Base-by-base conservation (phyloP, 1,140 invertebrate species). In the Bactericera cockerelli region DNA sequence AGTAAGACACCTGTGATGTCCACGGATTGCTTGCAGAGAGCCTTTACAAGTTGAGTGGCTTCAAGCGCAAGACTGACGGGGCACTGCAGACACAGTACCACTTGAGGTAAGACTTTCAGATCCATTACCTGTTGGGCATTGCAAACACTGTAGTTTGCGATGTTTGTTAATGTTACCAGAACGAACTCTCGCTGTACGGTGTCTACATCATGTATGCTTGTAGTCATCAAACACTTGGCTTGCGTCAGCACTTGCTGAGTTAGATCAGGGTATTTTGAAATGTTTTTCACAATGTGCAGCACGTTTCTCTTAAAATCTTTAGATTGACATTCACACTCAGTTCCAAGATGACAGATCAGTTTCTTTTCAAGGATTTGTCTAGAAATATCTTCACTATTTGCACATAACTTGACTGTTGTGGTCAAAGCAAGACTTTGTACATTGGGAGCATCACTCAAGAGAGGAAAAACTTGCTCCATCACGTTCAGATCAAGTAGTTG, bases 401-500 rank as follows among this genome's bases (percentile, higher is more conserved):
- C 42, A 22, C 42, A 49, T 19, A 49, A 16, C 19, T 49, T 49
- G 42, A 22, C 42, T 8, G 42, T 49, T 4, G 42, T 49, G n/a
- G 19, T n/a, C n/a, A 49, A 22, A n/a, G 42, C 42, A 49, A 49
- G 42, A 8, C 8, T 19, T 22, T 49, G 42, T 16, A 49, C 42
- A 22, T 49, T 16, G 22, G 42, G 22, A 19, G 8, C 42, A 49
- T 49, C 42, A 8, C 3, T 22, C 8, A 49, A 16, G n/a, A 49
- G 22, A 19, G 42, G 42, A 10, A n/a, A 6, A 49, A 49, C 8
- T 49, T 49, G 42, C 22, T 49, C 8, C n/a, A 49, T 22, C 4
- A 49, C 19, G 42, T 49, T 49, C 42, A 49, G n/a, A 8, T 49
- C 42, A 49, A 49, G n/a, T n/a, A 49, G 22, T n/a, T 49, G 42